Conservation (phyloP, 37 sponge, comb jelly and placozoan genomes). For the Axinella damicornis region DNA sequence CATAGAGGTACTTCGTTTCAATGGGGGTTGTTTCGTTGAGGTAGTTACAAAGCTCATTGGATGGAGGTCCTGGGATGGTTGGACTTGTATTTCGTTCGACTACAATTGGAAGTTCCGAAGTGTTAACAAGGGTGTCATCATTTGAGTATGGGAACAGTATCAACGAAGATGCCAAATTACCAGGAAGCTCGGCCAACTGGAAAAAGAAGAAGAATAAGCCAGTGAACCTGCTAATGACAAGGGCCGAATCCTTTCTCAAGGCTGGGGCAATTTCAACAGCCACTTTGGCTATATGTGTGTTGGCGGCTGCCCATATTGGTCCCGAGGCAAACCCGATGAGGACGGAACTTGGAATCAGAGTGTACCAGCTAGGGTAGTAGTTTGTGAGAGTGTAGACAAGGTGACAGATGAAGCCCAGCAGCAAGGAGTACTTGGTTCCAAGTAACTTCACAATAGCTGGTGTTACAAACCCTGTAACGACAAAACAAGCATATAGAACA, state of each 20-base stretch:
- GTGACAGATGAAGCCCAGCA: constrained; percentile 34
- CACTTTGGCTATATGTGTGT: constrained; percentile 28
- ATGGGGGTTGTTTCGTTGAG: neutral
- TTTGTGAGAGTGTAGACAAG: constrained; percentile 49
- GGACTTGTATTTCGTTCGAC: neutral
- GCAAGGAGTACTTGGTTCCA: constrained; percentile 46
- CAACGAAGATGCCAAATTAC: constrained; percentile 46
- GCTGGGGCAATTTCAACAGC: constrained; percentile 34
- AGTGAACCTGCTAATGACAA: constrained; percentile 29
- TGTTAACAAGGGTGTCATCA: no score
- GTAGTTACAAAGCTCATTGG: neutral
- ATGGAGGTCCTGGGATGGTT: neutral
- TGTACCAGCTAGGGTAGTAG: constrained; percentile 78
- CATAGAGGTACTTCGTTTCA: neutral
- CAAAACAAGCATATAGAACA: constrained; percentile 41
- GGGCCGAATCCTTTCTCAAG: neutral
- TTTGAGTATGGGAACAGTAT: constrained; percentile 34
- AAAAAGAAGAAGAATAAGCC: constrained; percentile 45
- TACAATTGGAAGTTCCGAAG: no score
- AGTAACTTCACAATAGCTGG: constrained; percentile 35
- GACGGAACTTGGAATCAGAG: constrained; percentile 68
- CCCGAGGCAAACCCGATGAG: constrained; percentile 63
- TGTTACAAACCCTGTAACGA: constrained; percentile 34
- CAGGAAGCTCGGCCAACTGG: constrained; percentile 25
- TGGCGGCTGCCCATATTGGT: constrained; percentile 60